Base-by-base conservation (phyloP, 30 jellyfish, hydroid and myxozoan species). In the Nemopilema nomurai region DNA sequence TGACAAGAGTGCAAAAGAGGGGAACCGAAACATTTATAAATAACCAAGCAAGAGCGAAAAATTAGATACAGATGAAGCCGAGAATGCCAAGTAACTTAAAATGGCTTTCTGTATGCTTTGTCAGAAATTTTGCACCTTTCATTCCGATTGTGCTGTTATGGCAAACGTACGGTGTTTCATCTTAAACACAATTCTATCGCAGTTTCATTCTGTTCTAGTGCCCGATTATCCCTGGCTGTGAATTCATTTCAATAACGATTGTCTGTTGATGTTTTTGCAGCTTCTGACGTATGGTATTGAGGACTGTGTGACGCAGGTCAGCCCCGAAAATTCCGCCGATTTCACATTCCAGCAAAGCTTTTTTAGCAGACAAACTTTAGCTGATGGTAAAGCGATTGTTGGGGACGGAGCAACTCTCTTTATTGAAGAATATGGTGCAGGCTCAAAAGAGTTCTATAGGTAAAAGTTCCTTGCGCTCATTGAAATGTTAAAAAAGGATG, bases 351-450 rank as follows among this genome's bases (percentile, higher is more conserved):
- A 64, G 1, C 84, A 64, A 74, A 82, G 67, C 4, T 86, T 68
- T 49, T 91, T 91, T 77, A 91, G 97, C 51, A 80, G 80, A 8
- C 82, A 18, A 0, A 87, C 91, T 16, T 24, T 91, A 16, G 53
- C 65, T 1, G 67, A 53, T 67, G 75, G 84, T 16, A 69, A 27
- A 31, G 68, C 83, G 0, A 28, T 77, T 6, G 74, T 84, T n/a
- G 97, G 97, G n/a, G 96, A 86, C 66, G 97, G 96, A 8, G 84
- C 86, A 0, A 51, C 22, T 19, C 77, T 92, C 24, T 9, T 6
- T 32, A 71, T 87, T 7, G 77, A 28, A 51, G 89, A 81, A 30
- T 86, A 91, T 8, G 92, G 93, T 20, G 93, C 90, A 18, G 96
- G 97, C 1, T 18, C 69, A 17, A 62, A 63, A 16, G 93, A 91